Conservation (phyloP, 2,113 vertebrate genomes). For the Oophaga pumilio region DNA sequence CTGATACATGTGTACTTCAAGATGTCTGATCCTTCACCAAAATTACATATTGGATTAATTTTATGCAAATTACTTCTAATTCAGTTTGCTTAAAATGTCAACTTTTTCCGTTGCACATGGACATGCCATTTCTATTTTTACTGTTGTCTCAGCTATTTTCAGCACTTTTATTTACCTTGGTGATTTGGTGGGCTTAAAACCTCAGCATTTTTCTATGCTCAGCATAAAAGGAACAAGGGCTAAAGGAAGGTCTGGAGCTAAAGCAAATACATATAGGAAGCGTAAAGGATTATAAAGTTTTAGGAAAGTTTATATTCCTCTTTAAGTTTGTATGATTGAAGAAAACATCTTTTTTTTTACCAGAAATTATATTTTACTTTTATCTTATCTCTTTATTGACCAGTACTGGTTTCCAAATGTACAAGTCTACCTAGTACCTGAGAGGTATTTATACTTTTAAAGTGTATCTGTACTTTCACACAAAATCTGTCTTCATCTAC, state of each 20-base stretch:
- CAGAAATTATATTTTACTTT: too few species aligned
- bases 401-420: too few species aligned
- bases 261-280: conserved; percentile 2
- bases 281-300: background rate
- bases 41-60: conserved; percentile 46
- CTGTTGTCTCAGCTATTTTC: conserved; percentile 34
- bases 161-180: conserved; percentile 39
- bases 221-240: conserved; percentile 20
- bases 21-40: conserved; percentile 1
- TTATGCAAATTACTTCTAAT: conserved; percentile 48
- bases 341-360: background rate
- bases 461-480: too few species aligned
- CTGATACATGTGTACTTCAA: background rate
- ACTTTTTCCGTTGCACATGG: conserved; percentile 51
- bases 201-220: conserved; percentile 38
- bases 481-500: too few species aligned
- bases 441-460: too few species aligned
- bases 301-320: background rate
- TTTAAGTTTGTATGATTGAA: background rate
- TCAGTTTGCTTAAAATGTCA: conserved; percentile 39
- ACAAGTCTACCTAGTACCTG: too few species aligned
- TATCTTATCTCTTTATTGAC: too few species aligned
- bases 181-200: conserved; percentile 44
- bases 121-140: conserved; percentile 46
- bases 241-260: background rate